Evolutionary conservation across 2,888 invertebrate species (phyloP), one percentile per base, ranked within the genome.

Genomic region (Callimorpha dominula): DNA sequence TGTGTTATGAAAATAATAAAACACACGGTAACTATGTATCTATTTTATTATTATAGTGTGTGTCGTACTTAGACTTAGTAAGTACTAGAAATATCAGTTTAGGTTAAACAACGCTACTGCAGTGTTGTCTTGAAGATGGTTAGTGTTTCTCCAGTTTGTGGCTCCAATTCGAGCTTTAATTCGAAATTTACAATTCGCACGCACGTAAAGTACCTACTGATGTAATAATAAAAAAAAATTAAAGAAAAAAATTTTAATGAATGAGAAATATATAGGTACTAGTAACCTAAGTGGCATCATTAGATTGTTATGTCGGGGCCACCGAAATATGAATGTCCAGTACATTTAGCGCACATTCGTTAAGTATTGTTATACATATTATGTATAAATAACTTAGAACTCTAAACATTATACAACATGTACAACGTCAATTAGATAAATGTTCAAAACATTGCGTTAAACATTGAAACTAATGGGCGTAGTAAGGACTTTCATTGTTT

Each of bases 401-500:
- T 31, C 31, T 9, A 57, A 57, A 8, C 9, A 57, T 57, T 12
- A 20, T 12, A 50, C 49, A 17, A 66, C 15, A 66, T 17, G 49
- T 66, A 17, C 50, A 31, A 40, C 42, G n/a, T 57, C 40, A 20
- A 54, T 68, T 57, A 57, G 6, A 57, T 57, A 49, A 66, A 46
- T 54, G 40, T 40, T 65, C 57, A 62, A 40, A 49, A 63, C 66
- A 49, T 62, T 50, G 69, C 46, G 12, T 3, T 57, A 65, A 77
- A 78, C 72, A 79, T 77, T 69, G 57, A 65, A 52, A 71, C 75
- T 81, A 80, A 83, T 80, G 74, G 20, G 70, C 72, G 54, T 72
- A 70, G 43, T 72, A 81, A 85, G 71, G 76, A 81, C 83, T 85
- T 82, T 79, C 76, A 82, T 82, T 82, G 77, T 84, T 85, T 76